Percentiles rank a stretch among this genome's conserved stretches.
Evolutionary conservation across 2,888 invertebrate genomes (phyloP).

Genomic region (Glaucopsyche alexis): DNA sequence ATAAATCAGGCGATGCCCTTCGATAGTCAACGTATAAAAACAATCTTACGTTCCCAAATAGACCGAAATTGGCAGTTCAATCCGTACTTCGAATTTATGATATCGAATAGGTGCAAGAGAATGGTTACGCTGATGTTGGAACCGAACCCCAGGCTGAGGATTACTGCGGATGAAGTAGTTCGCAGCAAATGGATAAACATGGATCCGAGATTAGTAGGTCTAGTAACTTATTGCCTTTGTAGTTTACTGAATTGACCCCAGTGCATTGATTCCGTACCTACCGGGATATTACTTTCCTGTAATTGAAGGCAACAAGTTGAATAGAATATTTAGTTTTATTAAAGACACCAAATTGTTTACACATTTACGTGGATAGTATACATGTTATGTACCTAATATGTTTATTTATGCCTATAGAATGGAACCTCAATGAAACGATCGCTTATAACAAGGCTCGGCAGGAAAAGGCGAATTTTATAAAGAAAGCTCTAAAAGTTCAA

Average conservation of each 20-base stretch:
- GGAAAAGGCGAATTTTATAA: conserved; percentile 1
- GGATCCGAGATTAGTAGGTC: conserved; percentile 79
- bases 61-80: conserved; percentile 84
- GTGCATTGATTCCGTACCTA: too few relatives aligned
- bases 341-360: too few relatives aligned
- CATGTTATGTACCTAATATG: too few relatives aligned
- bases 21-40: conserved; percentile 87
- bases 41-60: conserved; percentile 81
- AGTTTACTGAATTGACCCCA: too few relatives aligned
- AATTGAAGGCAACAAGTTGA: too few relatives aligned
- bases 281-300: too few relatives aligned
- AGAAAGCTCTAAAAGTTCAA: neutral
- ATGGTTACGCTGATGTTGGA: conserved; percentile 83
- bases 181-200: conserved; percentile 82
- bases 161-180: conserved; percentile 80
- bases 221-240: conserved; percentile 27
- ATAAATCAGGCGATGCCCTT: conserved; percentile 91
- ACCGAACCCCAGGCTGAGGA: conserved; percentile 81
- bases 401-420: conserved; percentile 7
- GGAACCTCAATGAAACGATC: conserved; percentile 3
- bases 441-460: conserved; percentile 1
- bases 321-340: too few relatives aligned
- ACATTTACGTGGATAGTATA: too few relatives aligned
- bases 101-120: conserved; percentile 82
- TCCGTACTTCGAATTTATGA: conserved; percentile 77